phyloP scores from a whole-genome alignment of 2,888 invertebrate genomes.

The Ephialtes manifestator region DNA sequence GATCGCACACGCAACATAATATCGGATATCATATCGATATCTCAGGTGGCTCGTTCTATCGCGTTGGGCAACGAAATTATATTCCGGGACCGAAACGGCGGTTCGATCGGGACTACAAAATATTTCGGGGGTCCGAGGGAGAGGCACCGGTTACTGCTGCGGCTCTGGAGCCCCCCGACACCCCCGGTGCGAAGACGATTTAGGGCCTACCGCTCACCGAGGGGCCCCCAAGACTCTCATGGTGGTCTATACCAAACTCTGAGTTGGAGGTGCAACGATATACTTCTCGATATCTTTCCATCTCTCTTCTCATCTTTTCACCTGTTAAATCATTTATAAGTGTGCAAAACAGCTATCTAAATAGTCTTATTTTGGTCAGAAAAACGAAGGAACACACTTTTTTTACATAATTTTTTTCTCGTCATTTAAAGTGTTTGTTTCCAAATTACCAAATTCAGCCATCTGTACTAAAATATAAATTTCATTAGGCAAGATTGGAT shows the following conservation, averaged over 20 bases:
- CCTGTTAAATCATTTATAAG: slow-evolving; percentile 50
- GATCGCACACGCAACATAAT: slow-evolving; percentile 45
- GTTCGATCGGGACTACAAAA: slow-evolving; percentile 79
- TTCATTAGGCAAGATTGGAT: neutral
- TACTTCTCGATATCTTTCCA: slow-evolving; percentile 68
- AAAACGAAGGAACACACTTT: neutral
- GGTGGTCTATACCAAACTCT: slow-evolving; percentile 68
- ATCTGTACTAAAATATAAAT: neutral
- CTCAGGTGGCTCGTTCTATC: slow-evolving; percentile 57
- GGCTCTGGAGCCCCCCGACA: slow-evolving; percentile 58
- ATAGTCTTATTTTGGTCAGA: neutral
- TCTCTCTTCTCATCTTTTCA: slow-evolving; percentile 69
- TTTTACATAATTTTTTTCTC: neutral
- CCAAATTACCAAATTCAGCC: neutral
- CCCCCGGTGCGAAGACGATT: slow-evolving; percentile 84
- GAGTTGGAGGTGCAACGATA: slow-evolving; percentile 64
- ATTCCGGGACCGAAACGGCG: slow-evolving; percentile 47
- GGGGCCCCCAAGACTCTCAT: slow-evolving; percentile 65
- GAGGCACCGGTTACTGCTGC: slow-evolving; percentile 74
- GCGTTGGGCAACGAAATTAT: slow-evolving; percentile 57
- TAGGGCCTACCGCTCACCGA: slow-evolving; percentile 81
- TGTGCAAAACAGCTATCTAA: slow-evolving; percentile 7
- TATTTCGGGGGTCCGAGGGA: slow-evolving; percentile 80
- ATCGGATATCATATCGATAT: slow-evolving; percentile 69
- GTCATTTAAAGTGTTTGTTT: neutral